These are phyloP conservation scores for Huso huso DNA, from an alignment of 2,797 vertebrate species.

Conservation along the genomic window DNA sequence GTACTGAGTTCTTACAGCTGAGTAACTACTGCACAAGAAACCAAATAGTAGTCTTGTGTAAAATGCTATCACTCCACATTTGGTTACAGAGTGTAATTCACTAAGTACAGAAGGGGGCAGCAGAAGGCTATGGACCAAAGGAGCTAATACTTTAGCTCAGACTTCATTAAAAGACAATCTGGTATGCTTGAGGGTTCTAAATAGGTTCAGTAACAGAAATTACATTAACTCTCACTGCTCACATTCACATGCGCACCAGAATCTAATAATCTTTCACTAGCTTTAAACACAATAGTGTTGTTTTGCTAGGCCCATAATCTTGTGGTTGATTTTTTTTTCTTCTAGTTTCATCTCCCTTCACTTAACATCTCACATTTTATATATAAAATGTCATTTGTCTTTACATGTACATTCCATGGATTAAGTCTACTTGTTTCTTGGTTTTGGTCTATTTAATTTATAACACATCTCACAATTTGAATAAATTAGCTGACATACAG, in stretches of 20 bases:
- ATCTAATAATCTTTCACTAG: not conserved
- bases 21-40: not conserved
- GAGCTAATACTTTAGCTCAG: not conserved
- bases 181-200: not conserved
- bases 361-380: no score
- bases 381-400: no score
- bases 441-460: no score
- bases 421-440: no score
- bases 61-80: slow-evolving; percentile 6
- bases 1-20: not conserved
- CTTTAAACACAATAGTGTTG: not conserved
- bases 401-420: no score
- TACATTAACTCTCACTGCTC: not conserved
- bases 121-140: slow-evolving; percentile 46
- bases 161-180: not conserved
- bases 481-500: no score
- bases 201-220: not conserved
- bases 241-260: no score
- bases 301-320: no score
- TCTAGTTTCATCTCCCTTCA: no score
- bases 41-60: not conserved
- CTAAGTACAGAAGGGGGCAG: slow-evolving; percentile 61
- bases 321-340: no score
- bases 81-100: slow-evolving; percentile 24
- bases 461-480: no score